Evolutionary conservation across 2,888 invertebrate species (phyloP), one percentile per base, ranked within the genome.

Genomic region (Ditylenchus weischeri): DNA sequence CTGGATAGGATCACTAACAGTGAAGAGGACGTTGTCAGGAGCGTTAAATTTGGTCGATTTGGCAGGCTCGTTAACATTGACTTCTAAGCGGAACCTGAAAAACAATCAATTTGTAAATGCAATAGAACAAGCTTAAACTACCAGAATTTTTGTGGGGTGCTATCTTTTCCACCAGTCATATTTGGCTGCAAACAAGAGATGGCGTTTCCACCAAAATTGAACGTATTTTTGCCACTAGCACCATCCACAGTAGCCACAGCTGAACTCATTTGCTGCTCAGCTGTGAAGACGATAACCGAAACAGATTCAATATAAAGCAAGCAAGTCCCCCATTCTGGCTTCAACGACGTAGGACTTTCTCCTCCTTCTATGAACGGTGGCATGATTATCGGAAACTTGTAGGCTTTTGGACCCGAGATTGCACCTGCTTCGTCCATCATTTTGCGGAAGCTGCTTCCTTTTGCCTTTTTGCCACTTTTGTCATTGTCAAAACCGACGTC

Each of bases 231-330:
- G 19, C 49, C 19, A 36, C 35, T 35, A 5, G 21, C 59, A 21
- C 48, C 18, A 13, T 47, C 21, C 13, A 62, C 48, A 3, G 47
- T 48, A 18, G 62, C 62, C 47, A 48, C 62, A 23, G 62, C 62
- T 47, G 62, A 62, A 23, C 19, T 15, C 47, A 62, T 47, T 19
- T 62, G 48, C 7, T 43, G 13, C 62, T 62, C 13, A 11, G 48
- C 6, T 2, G 62, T 29, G 19, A 47, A 62, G 36, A 47, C 62
- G 13, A 62, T 48, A n/a, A 62, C 62, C 43, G 62, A 18, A 29
- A 62, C 47, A 5, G 47, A 38, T 19, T 62, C 62, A 8, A 62
- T 62, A 47, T 62, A 62, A 47, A 62, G 62, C 48, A 62, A 21
- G 62, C 62, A 62, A 29, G 62, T 47, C 11, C 62, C 62, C 59